Evolutionary conservation across 2,888 invertebrate genomes (phyloP).

Genomic region (Ichneumoninae sp.): DNA sequence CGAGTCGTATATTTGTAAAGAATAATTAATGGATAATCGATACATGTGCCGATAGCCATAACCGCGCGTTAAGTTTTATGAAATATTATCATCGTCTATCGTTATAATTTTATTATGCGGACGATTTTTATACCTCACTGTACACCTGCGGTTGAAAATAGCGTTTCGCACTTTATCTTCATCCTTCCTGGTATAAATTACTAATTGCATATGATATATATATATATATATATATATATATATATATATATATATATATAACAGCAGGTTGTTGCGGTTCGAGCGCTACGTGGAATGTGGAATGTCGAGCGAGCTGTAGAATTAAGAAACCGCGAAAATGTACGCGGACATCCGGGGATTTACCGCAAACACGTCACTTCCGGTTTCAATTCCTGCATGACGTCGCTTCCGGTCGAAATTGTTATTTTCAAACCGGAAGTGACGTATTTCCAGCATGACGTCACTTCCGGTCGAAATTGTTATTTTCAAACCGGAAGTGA

Average conservation of each 20-base stretch:
- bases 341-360: no score
- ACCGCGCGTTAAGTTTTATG: conserved; percentile 16
- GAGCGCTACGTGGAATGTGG: no score
- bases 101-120: neutral
- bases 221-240: no score
- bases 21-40: conserved; percentile 35
- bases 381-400: no score
- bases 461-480: neutral
- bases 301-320: no score
- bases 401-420: no score
- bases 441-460: no score
- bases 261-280: no score
- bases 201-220: neutral
- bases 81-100: conserved; percentile 16
- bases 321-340: no score
- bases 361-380: no score
- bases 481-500: neutral
- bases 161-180: conserved; percentile 14
- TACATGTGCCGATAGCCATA: conserved; percentile 9
- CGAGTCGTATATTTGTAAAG: conserved; percentile 2
- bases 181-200: neutral
- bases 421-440: no score
- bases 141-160: conserved; percentile 5
- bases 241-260: neutral
- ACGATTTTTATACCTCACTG: neutral